Conservation (phyloP, 2,797 vertebrate species). For the Phrynocephalus vlangalii region DNA sequence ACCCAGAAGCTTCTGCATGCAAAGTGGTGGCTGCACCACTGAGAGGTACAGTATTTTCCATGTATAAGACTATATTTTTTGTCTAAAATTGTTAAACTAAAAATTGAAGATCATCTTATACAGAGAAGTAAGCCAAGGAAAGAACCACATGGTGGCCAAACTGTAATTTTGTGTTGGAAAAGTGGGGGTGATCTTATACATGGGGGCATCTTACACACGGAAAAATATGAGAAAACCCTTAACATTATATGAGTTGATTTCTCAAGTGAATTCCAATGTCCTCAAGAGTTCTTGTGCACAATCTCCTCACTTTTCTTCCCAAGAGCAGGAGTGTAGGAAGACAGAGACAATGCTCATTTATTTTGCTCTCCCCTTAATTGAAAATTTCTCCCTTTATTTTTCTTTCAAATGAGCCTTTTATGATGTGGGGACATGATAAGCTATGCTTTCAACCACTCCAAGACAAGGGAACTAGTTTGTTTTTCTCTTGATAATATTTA, state of each 20-base stretch:
- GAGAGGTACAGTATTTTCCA: background rate
- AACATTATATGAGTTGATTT: constrained; percentile 12
- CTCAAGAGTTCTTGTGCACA: constrained; percentile 7
- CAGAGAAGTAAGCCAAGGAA: too few species aligned
- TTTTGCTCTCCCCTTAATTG: constrained; percentile 59
- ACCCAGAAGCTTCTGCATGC: background rate
- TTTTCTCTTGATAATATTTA: constrained; percentile 63
- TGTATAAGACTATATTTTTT: too few species aligned
- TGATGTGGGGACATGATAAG: constrained; percentile 64
- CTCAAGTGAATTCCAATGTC: constrained; percentile 27
- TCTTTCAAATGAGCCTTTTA: constrained; percentile 59
- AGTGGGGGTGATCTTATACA: too few species aligned
- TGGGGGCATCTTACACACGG: too few species aligned
- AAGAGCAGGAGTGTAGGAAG: constrained; percentile 39
- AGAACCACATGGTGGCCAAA: too few species aligned
- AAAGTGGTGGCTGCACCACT: background rate
- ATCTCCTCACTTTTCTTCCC: constrained; percentile 14
- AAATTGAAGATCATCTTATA: too few species aligned
- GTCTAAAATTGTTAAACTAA: too few species aligned
- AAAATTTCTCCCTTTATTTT: constrained; percentile 36
- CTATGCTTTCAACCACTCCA: constrained; percentile 56
- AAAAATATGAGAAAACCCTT: background rate
- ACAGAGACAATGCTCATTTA: constrained; percentile 55
- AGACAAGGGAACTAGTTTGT: constrained; percentile 52
- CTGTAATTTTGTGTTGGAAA: too few species aligned